Base-by-base conservation (phyloP, 2,797 vertebrate species). In the Oreortyx pictus region DNA sequence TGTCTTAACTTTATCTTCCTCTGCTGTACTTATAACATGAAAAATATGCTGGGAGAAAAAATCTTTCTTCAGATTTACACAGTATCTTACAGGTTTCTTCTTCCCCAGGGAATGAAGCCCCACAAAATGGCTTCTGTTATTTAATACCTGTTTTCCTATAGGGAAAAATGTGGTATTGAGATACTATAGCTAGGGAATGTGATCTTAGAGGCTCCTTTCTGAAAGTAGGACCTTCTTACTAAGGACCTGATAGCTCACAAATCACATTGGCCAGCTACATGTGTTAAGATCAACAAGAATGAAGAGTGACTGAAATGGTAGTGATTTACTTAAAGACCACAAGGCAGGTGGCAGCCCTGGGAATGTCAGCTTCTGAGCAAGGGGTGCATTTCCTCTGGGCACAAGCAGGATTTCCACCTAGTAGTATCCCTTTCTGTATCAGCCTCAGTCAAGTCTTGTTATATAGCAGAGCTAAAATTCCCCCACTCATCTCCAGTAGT, bases 241-340 rank as follows among this genome's bases (percentile, higher is more conserved):
- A 15, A 31, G 37, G 25, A 71, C 7, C 29, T 27, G 9, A 33
- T 67, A 15, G 23, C 47, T 56, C 41, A 25, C 9, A 54, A 29
- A 54, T 22, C 27, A n/a, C 5, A 4, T 19, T 35, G 6, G 5
- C 2, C 7, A 80, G 4, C 8, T 77, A 15, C 1, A 3, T 5
- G 1, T 35, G 20, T 33, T 33, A 41, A 12, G 9, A 11, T 39
- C 35, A 70, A 29, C 18, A 27, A 8, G 9, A 25, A 3, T 37
- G 35, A 25, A 67, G 25, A 72, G 17, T 79, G 82, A 29, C 2
- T 7, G 16, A 23, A 4, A 10, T 16, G 0, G 11, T 49, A 82
- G 2, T 60, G 52, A 77, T 6, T 1, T 11, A 9, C 4, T 5
- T 47, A 37, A 44, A 23, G 15, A 25, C 5, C 43, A 4, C 0